Conservation (phyloP, 2,113 vertebrate species). For the Gobiocypris rarus region DNA sequence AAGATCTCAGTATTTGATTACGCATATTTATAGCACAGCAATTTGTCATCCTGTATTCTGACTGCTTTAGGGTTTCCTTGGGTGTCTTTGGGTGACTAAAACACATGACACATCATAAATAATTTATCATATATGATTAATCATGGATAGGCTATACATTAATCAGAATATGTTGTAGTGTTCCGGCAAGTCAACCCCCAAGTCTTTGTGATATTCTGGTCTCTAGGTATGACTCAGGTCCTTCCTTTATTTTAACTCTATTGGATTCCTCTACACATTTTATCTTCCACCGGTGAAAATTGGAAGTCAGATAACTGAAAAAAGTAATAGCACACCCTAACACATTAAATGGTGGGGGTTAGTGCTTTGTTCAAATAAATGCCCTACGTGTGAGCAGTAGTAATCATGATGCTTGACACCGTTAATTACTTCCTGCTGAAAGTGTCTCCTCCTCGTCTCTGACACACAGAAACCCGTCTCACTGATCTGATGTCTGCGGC, state of each 20-base stretch:
- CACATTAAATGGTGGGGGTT: background rate
- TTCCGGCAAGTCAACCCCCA: no score
- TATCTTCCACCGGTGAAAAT: background rate
- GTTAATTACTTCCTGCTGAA: background rate
- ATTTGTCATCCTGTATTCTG: no score
- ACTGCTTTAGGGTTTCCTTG: no score
- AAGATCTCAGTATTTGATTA: no score
- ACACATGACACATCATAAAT: no score
- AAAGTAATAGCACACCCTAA: background rate
- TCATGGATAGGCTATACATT: no score
- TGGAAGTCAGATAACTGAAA: background rate
- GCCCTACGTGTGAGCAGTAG: background rate
- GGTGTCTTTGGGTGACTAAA: no score
- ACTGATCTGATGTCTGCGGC: background rate
- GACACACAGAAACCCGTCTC: background rate
- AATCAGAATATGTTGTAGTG: no score
- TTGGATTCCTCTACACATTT: background rate
- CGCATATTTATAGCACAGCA: no score
- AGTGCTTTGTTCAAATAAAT: background rate
- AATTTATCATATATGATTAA: no score
- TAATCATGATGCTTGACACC: background rate
- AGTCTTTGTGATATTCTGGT: no score
- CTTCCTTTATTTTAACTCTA: background rate
- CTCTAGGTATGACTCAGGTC: background rate
- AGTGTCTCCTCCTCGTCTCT: background rate